These are phyloP conservation scores for Sinocyclocheilus maitianheensis DNA, from an alignment of 2,113 vertebrate genomes.

Conservation along the genomic window DNA sequence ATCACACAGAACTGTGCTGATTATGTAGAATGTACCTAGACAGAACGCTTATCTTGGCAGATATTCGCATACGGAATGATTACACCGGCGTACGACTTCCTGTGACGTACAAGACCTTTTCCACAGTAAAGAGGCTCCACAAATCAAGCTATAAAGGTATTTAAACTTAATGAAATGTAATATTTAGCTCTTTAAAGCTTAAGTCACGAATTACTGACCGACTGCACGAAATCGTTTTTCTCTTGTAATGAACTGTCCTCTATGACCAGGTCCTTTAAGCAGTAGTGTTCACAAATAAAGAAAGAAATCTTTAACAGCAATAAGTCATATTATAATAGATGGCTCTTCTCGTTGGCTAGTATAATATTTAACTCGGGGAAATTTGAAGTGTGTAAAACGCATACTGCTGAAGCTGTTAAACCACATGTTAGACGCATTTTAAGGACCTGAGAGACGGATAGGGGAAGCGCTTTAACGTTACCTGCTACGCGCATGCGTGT, in stretches of 20 bases:
- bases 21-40: neutral
- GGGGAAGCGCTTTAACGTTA: neutral
- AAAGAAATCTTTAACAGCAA: neutral
- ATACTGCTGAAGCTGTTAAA: neutral
- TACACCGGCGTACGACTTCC: neutral
- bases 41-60: neutral
- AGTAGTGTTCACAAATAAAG: neutral
- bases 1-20: neutral
- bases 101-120: neutral
- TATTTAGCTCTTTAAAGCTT: neutral
- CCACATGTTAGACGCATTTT: neutral
- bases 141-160: neutral
- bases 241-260: neutral
- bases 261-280: conserved; percentile 26
- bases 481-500: neutral
- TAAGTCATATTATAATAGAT: neutral
- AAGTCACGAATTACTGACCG: neutral
- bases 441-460: neutral
- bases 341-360: neutral
- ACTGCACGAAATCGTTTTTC: neutral
- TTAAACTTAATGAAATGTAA: neutral
- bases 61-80: neutral
- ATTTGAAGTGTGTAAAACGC: neutral
- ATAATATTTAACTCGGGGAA: neutral
- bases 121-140: neutral